phyloP scores from a whole-genome alignment of 2,113 vertebrate species.

The Beaufortia kweichowensis region DNA sequence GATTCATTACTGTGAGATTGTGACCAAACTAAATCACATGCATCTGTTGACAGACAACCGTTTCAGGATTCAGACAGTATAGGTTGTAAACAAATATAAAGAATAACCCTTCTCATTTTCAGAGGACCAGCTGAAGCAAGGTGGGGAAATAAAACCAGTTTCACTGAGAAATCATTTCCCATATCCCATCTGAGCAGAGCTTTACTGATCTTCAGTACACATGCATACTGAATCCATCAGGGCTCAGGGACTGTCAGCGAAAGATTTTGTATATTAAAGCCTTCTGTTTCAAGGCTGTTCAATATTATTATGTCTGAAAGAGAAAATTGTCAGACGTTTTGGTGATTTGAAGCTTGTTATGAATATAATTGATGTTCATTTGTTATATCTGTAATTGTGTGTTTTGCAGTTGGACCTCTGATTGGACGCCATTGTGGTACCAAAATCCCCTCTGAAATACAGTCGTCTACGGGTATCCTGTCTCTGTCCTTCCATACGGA shows the following conservation, averaged over 20 bases:
- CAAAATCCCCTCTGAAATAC: slow-evolving; percentile 90
- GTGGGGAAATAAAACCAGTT: background rate
- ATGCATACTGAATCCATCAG: background rate
- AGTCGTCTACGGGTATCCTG: slow-evolving; percentile 89
- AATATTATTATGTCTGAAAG: background rate
- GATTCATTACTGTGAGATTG: slow-evolving; percentile 35
- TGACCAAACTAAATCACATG: slow-evolving; percentile 58
- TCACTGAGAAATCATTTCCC: slow-evolving; percentile 50
- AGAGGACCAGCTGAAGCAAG: background rate
- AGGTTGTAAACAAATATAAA: slow-evolving; percentile 2
- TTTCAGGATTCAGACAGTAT: slow-evolving; percentile 57
- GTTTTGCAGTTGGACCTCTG: slow-evolving; percentile 86
- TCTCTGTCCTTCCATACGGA: slow-evolving; percentile 96
- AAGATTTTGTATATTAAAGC: background rate
- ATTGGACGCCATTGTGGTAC: slow-evolving; percentile 96
- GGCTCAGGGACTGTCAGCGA: background rate
- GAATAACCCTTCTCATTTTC: background rate
- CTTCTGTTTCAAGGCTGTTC: background rate
- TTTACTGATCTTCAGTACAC: background rate
- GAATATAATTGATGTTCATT: background rate
- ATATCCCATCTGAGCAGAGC: background rate
- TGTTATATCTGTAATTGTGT: slow-evolving; percentile 19
- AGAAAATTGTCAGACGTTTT: background rate
- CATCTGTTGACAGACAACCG: slow-evolving; percentile 65
- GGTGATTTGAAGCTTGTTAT: background rate